phyloP scores from a whole-genome alignment of 2,797 vertebrate genomes.

The Propithecus deckenii region DNA sequence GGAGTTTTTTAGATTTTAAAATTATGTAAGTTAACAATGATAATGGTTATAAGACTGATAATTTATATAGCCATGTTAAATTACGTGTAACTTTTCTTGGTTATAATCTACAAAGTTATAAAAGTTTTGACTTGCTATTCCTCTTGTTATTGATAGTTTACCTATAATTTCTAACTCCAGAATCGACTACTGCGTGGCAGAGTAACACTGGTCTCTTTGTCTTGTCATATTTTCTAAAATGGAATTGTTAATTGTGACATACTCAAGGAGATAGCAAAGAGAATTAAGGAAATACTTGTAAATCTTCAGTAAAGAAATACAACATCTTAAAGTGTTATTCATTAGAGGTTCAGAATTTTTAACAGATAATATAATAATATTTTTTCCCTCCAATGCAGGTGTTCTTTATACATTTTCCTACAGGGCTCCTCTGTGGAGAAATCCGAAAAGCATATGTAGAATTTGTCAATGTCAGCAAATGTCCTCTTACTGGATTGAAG shows the following conservation, averaged over 20 bases:
- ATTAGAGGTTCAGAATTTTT: slow-evolving; percentile 53
- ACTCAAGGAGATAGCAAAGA: not conserved
- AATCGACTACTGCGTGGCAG: not conserved
- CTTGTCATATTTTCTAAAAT: not conserved
- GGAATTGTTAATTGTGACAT: not conserved
- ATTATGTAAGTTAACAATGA: not conserved
- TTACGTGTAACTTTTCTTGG: slow-evolving; percentile 5
- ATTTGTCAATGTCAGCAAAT: slow-evolving; percentile 95
- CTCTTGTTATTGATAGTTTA: not conserved
- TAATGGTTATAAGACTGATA: not conserved
- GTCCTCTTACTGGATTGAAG: slow-evolving; percentile 91
- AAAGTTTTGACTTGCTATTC: slow-evolving; percentile 6
- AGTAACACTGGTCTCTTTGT: slow-evolving; percentile 28
- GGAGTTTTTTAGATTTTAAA: not conserved
- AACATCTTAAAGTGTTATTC: slow-evolving; percentile 44
- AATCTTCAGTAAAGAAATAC: not conserved
- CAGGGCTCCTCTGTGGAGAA: slow-evolving; percentile 97
- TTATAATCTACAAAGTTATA: not conserved
- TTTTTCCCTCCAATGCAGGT: slow-evolving; percentile 88
- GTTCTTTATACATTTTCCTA: slow-evolving; percentile 98
- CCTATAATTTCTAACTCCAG: not conserved
- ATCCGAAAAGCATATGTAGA: slow-evolving; percentile 96
- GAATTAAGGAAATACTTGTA: slow-evolving; percentile 28
- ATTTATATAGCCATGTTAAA: not conserved
- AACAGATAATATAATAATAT: slow-evolving; percentile 63